Evolutionary conservation across 1,140 invertebrate genomes (phyloP).

Genomic region (Ericerus pela): DNA sequence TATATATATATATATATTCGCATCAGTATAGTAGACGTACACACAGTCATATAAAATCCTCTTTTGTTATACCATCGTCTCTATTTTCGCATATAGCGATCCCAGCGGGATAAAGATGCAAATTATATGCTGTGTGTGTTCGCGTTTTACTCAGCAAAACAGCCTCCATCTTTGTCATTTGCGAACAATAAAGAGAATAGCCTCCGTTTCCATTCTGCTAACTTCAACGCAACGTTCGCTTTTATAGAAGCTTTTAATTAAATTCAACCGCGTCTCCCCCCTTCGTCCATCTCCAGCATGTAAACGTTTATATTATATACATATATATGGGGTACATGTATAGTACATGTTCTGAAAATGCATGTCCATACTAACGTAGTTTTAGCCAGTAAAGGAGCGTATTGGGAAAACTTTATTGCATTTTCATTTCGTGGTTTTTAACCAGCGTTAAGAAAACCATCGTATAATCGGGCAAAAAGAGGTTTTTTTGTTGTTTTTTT

Average conservation of each 20-base stretch:
- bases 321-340: not conserved
- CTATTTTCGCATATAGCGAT: conserved; percentile 4
- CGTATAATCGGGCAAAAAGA: too few relatives aligned
- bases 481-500: too few relatives aligned
- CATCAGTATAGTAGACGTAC: too few relatives aligned
- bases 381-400: not conserved
- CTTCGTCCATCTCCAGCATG: too few relatives aligned
- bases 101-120: conserved; percentile 9
- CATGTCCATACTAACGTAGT: conserved; percentile 1
- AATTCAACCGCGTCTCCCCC: not conserved
- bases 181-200: conserved; percentile 7
- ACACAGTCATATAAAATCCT: not conserved
- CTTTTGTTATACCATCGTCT: conserved; percentile 8
- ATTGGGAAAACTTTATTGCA: not conserved
- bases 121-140: not conserved
- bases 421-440: not conserved
- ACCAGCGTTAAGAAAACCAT: too few relatives aligned
- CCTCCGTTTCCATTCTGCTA: conserved; percentile 1
- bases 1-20: too few relatives aligned
- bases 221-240: conserved; percentile 6
- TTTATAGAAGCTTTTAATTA: conserved; percentile 10
- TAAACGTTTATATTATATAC: too few relatives aligned
- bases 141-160: too few relatives aligned
- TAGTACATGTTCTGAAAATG: conserved; percentile 1
- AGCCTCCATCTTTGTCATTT: conserved; percentile 8